Percentiles rank a stretch among this genome's conserved stretches.
Evolutionary conservation across 2,113 vertebrate genomes (phyloP).

Genomic region (Gambusia affinis): DNA sequence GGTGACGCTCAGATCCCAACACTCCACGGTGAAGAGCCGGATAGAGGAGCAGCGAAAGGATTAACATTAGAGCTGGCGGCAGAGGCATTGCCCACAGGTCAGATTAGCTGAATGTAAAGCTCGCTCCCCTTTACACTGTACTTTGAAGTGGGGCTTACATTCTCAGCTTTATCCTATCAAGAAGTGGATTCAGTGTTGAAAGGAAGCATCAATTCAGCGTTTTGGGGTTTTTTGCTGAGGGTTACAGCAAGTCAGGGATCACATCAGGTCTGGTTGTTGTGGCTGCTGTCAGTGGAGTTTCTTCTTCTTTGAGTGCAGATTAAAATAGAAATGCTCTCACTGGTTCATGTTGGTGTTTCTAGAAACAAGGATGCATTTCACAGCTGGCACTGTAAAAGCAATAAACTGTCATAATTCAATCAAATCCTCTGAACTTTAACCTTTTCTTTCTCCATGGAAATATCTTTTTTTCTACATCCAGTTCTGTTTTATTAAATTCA

Average conservation of each 20-base stretch:
- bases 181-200: conserved; percentile 26
- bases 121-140: conserved; percentile 33
- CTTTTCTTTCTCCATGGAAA: background rate
- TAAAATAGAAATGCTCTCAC: background rate
- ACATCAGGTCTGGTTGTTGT: background rate
- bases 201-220: conserved; percentile 14
- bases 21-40: conserved; percentile 19
- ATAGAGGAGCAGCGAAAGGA: conserved; percentile 52
- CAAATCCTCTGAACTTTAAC: too few species aligned
- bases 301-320: background rate
- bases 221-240: background rate
- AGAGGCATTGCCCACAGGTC: conserved; percentile 67
- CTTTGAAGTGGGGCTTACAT: conserved; percentile 69
- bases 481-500: background rate
- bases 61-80: conserved; percentile 64
- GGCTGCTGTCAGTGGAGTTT: background rate
- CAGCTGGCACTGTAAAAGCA: too few species aligned
- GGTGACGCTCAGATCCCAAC: conserved; percentile 45
- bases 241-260: conserved; percentile 31
- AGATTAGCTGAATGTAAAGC: conserved; percentile 70
- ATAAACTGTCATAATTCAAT: too few species aligned
- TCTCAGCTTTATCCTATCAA: conserved; percentile 48
- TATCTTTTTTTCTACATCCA: background rate
- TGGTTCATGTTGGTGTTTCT: background rate
- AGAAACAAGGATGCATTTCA: background rate